A percentile compares a stretch with the other conserved stretches of the same genome.
Conservation (phyloP, 2,797 vertebrate species). For the Smutsia gigantea region DNA sequence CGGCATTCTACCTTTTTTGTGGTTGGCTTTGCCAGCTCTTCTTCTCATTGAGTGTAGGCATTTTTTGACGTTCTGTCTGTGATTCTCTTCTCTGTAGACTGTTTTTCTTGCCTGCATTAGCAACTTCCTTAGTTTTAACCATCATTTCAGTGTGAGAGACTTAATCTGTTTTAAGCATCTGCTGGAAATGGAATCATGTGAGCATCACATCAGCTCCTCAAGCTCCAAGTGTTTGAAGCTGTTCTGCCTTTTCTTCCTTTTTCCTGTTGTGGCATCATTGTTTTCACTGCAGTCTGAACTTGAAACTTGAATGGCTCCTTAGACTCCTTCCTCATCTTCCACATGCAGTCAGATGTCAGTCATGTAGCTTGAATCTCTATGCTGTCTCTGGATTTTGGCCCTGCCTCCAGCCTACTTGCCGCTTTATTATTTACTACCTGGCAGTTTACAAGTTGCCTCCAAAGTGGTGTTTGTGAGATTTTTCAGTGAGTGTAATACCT, state of each 20-base stretch:
- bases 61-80: slow-evolving; percentile 1
- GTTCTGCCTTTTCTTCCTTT: slow-evolving; percentile 43
- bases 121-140: slow-evolving; percentile 6
- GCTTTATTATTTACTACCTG: background rate
- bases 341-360: slow-evolving; percentile 60
- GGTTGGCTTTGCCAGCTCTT: slow-evolving; percentile 8
- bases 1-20: background rate
- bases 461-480: slow-evolving; percentile 9
- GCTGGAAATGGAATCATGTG: slow-evolving; percentile 17
- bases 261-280: slow-evolving; percentile 59
- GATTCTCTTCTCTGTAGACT: background rate
- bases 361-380: slow-evolving; percentile 65
- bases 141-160: background rate
- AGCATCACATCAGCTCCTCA: slow-evolving; percentile 19
- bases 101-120: slow-evolving; percentile 13
- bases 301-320: slow-evolving; percentile 73
- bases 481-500: slow-evolving; percentile 30
- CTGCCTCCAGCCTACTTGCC: background rate
- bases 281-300: slow-evolving; percentile 62
- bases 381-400: slow-evolving; percentile 43
- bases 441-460: slow-evolving; percentile 33
- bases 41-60: background rate
- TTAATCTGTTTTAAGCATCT: slow-evolving; percentile 42
- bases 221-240: slow-evolving; percentile 34
- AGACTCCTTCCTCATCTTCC: slow-evolving; percentile 70